Conservation (phyloP, 2,888 invertebrate species). For the Oligia fasciuncula region DNA sequence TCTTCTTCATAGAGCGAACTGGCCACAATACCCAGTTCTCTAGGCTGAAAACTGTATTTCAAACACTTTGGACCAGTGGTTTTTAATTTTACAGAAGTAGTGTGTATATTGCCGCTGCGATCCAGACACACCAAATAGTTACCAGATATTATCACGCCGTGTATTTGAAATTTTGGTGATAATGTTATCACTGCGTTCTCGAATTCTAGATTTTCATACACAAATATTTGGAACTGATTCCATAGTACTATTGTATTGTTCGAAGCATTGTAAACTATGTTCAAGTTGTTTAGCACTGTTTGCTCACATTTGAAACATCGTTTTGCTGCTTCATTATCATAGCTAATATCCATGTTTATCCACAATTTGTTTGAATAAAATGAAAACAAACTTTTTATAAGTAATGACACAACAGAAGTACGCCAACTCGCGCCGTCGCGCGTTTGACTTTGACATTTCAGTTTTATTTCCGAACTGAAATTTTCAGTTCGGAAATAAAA, state of each 20-base stretch:
- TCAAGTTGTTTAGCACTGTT: constrained; percentile 72
- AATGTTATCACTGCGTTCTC: constrained; percentile 68
- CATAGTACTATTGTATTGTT: constrained; percentile 75
- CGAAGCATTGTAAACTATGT: constrained; percentile 72
- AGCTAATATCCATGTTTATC: constrained; percentile 66
- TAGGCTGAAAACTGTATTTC: constrained; percentile 72
- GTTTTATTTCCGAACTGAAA: no score
- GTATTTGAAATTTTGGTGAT: constrained; percentile 76
- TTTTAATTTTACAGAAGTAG: constrained; percentile 79
- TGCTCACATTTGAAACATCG: constrained; percentile 74
- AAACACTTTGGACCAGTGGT: constrained; percentile 73
- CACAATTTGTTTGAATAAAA: not conserved
- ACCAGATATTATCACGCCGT: constrained; percentile 71
- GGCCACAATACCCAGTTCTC: constrained; percentile 69
- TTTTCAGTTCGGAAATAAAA: no score
- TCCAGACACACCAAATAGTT: constrained; percentile 81
- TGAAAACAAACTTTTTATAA: not conserved
- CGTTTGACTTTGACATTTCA: constrained; percentile 13
- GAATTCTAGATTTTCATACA: constrained; percentile 77
- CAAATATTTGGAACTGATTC: constrained; percentile 85
- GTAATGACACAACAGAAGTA: not conserved
- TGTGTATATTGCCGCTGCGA: constrained; percentile 73
- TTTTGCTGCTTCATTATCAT: constrained; percentile 52
- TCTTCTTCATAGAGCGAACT: constrained; percentile 65
- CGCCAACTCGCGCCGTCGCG: not conserved